Evolutionary conservation across 2,113 vertebrate genomes (phyloP).

Genomic region (Orycteropus afer): DNA sequence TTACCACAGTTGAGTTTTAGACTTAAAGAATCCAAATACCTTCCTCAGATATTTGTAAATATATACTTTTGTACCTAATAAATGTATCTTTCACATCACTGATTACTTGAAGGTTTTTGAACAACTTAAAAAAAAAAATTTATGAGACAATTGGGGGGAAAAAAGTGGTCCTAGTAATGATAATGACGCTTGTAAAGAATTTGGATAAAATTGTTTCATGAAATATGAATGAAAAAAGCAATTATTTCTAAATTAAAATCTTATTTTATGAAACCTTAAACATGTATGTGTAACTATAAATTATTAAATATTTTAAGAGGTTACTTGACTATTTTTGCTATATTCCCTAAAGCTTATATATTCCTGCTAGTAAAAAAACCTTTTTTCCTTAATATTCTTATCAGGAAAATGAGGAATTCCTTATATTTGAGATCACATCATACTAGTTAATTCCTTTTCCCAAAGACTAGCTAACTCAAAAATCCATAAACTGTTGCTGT

Average conservation of each 20-base stretch:
- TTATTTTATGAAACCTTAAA: neutral
- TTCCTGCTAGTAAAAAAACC: neutral
- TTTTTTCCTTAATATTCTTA: neutral
- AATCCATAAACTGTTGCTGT: too few species aligned
- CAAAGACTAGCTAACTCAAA: neutral
- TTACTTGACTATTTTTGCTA: neutral
- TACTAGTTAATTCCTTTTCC: neutral
- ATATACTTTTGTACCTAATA: conserved; percentile 21
- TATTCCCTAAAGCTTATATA: neutral
- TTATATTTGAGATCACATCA: neutral
- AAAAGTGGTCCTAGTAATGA: neutral
- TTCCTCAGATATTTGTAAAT: neutral
- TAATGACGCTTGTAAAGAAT: neutral
- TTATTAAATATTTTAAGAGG: neutral
- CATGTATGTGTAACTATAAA: neutral
- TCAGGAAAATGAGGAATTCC: neutral
- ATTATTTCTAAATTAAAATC: neutral
- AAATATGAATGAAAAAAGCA: neutral
- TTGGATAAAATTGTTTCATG: too few species aligned
- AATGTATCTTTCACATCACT: neutral
- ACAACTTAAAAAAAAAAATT: too few species aligned
- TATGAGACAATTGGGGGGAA: too few species aligned
- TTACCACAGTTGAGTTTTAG: neutral
- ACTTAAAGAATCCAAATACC: neutral
- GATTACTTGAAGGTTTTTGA: neutral